Percentiles rank a stretch among this genome's conserved stretches.
phyloP scores from a whole-genome alignment of 1,140 invertebrate species.

The Cecropterus lyciades region DNA sequence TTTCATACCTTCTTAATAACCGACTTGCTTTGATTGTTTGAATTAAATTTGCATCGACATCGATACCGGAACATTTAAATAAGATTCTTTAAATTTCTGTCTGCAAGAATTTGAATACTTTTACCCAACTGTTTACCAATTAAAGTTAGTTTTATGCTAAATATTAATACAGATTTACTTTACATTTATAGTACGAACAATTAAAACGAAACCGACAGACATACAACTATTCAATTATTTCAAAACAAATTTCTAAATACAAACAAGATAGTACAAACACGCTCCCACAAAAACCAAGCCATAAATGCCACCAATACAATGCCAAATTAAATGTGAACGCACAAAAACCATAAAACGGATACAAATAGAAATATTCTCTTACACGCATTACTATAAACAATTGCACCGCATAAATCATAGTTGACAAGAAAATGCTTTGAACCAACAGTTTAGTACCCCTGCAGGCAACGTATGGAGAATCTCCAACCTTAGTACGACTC shows the following conservation, averaged over 20 bases:
- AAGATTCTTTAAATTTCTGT: too few relatives aligned
- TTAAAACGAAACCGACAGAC: background rate
- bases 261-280: conserved; percentile 42
- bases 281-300: conserved; percentile 60
- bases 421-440: conserved; percentile 73
- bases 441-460: conserved; percentile 44
- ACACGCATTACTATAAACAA: conserved; percentile 80
- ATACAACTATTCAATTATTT: conserved; percentile 18
- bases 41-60: too few relatives aligned
- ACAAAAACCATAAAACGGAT: conserved; percentile 67
- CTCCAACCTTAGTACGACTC: conserved; percentile 34
- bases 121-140: too few relatives aligned
- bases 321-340: conserved; percentile 77
- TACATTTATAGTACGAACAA: background rate
- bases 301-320: conserved; percentile 75
- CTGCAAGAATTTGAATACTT: too few relatives aligned
- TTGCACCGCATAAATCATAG: conserved; percentile 76
- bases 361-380: conserved; percentile 77
- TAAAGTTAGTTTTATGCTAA: too few relatives aligned
- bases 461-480: conserved; percentile 32
- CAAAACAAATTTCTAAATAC: conserved; percentile 31
- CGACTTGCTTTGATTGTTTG: too few relatives aligned
- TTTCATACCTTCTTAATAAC: too few relatives aligned
- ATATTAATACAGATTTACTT: too few relatives aligned
- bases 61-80: too few relatives aligned